Base-by-base conservation (phyloP, 2,888 invertebrate species). In the Gari tellinella region DNA sequence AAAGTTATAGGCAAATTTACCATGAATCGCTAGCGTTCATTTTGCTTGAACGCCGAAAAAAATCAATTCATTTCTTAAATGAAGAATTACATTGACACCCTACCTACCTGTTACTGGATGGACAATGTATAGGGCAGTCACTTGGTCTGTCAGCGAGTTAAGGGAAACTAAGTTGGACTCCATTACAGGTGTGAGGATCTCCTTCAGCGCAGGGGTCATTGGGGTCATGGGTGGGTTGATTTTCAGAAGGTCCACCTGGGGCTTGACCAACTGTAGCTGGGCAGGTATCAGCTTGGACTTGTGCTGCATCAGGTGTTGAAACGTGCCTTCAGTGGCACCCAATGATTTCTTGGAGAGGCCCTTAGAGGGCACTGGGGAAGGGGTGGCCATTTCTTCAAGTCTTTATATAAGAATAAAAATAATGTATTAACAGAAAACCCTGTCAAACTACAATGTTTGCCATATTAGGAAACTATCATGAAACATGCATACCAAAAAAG, bases 91-190 rank as follows among this genome's bases (percentile, higher is more conserved):
- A n/a, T n/a, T n/a, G n/a, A n/a, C n/a, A n/a, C n/a, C n/a, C n/a
- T n/a, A n/a, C n/a, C n/a, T n/a, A 84, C 86, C 85, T 60, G 84
- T 85, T 4, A 85, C 74, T 10, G 86, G 83, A 75, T 86, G 86
- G 19, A 86, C 69, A 40, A 85, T 72, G 49, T 75, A 85, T 14
- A 86, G 56, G 1, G 81, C 77, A 21, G 23, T 55, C 19, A 46
- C 64, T 10, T 70, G 53, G 10, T 52, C 37, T 23, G 12, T 38
- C 21, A 66, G 15, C 1, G 48, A 17, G 48, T 85, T 85, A n/a
- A 86, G 70, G 15, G 77, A 69, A 10, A 84, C 76, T 19, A 86
- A 25, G n/a, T 66, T 70, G 3, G 74, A 67, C 26, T 74, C 72
- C 25, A 55, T 41, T 53, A 56, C 52, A 5, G 79, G 80, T n/a